Evolutionary conservation across 2,888 invertebrate species (phyloP).

Genomic region (Agrypnus murinus): DNA sequence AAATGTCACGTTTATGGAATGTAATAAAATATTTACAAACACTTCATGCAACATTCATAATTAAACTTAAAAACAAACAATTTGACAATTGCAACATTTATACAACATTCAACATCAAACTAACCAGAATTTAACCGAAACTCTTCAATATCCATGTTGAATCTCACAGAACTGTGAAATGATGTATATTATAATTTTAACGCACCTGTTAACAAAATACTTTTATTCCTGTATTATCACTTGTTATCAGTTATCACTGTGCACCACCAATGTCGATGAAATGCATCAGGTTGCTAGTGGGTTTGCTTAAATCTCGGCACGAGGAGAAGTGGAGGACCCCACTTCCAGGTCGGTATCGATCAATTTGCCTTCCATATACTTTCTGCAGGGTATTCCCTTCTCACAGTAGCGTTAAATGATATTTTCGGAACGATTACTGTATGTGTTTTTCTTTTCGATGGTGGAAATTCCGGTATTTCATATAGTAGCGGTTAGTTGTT

Average conservation of each 20-base stretch:
- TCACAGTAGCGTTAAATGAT: background rate
- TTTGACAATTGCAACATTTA: no score
- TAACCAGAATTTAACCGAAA: slow-evolving; percentile 32
- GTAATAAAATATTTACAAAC: no score
- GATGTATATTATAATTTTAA: slow-evolving; percentile 4
- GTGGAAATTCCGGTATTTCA: slow-evolving; percentile 11
- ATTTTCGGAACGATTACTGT: background rate
- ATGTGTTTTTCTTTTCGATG: background rate
- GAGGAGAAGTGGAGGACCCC: slow-evolving; percentile 52
- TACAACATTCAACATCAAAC: slow-evolving; percentile 35
- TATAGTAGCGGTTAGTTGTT: background rate
- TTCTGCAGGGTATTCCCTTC: slow-evolving; percentile 42
- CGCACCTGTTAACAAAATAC: slow-evolving; percentile 29
- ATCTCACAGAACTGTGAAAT: no score
- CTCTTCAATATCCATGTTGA: slow-evolving; percentile 8
- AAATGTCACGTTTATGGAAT: no score
- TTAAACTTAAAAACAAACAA: no score
- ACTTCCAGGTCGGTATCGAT: slow-evolving; percentile 49
- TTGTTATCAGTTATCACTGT: slow-evolving; percentile 30
- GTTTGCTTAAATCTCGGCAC: slow-evolving; percentile 50
- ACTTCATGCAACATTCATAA: no score
- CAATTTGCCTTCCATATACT: slow-evolving; percentile 42
- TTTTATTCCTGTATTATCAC: background rate
- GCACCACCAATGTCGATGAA: slow-evolving; percentile 37
- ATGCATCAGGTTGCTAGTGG: slow-evolving; percentile 39